Evolutionary conservation across 2,797 vertebrate genomes (phyloP).

Genomic region (Pseudotriccus pelzelni): DNA sequence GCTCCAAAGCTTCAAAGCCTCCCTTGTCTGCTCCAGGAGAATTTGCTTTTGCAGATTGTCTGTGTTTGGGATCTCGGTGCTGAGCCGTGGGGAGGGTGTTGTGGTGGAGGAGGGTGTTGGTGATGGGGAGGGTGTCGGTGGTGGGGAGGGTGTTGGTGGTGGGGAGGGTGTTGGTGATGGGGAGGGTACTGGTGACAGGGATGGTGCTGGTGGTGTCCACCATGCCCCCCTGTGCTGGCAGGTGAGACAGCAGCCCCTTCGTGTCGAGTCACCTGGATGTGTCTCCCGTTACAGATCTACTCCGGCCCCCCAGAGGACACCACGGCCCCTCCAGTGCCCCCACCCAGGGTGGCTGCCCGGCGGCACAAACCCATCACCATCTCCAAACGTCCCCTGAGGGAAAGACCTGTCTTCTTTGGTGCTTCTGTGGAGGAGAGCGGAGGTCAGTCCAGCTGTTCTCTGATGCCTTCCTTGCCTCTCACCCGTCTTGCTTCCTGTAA

Average conservation of each 20-base stretch:
- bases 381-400: conserved; percentile 89
- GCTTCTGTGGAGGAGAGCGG: conserved; percentile 74
- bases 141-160: neutral
- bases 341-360: conserved; percentile 87
- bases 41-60: neutral
- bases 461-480: neutral
- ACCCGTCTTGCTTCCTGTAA: neutral
- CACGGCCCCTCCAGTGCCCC: conserved; percentile 85
- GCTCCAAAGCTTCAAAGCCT: neutral
- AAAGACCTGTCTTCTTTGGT: conserved; percentile 78
- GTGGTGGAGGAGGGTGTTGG: too few relatives aligned
- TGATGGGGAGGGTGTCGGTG: rapidly evolving
- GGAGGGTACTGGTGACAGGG: too few relatives aligned
- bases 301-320: conserved; percentile 87
- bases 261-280: rapidly evolving
- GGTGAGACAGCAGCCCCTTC: neutral
- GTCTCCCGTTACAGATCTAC: conserved; percentile 84
- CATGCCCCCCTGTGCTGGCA: rapidly evolving
- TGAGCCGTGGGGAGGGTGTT: neutral
- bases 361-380: conserved; percentile 97
- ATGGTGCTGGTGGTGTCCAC: neutral
- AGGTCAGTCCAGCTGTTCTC: conserved; percentile 74
- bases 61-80: neutral
- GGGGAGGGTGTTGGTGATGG: too few relatives aligned
- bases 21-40: neutral